phyloP scores from a whole-genome alignment of 2,888 invertebrate genomes.

The Bellardia pandia region DNA sequence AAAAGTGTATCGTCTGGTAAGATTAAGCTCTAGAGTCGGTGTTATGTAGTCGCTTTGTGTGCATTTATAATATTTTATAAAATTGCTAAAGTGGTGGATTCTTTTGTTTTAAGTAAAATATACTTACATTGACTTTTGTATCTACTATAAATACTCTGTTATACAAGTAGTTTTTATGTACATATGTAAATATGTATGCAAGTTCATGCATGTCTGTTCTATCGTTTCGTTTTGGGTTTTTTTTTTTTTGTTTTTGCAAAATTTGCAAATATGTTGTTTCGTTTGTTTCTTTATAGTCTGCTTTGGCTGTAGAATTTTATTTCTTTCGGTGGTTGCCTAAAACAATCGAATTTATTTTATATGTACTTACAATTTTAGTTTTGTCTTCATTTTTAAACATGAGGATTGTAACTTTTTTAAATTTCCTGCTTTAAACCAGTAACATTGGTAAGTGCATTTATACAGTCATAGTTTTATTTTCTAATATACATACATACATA shows the following conservation, averaged over 20 bases:
- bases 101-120: conserved; percentile 40
- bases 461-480: no score
- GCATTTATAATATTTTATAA: conserved; percentile 38
- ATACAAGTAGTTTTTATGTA: background rate
- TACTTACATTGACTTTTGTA: conserved; percentile 19
- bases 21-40: conserved; percentile 46
- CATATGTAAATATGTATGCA: background rate
- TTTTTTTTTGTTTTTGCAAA: background rate
- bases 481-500: no score
- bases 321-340: conserved; percentile 11
- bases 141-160: background rate
- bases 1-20: conserved; percentile 48
- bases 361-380: background rate
- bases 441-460: no score
- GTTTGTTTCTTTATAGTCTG: background rate
- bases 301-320: background rate
- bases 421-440: background rate
- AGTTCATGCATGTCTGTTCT: conserved; percentile 12
- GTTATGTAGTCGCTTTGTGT: conserved; percentile 6
- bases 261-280: conserved; percentile 8
- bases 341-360: conserved; percentile 38
- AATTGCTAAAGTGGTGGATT: conserved; percentile 25
- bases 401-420: background rate
- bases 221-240: background rate
- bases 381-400: background rate